These are phyloP conservation scores for Oryzias melastigma DNA, from an alignment of 2,113 vertebrate genomes.

Conservation along the genomic window DNA sequence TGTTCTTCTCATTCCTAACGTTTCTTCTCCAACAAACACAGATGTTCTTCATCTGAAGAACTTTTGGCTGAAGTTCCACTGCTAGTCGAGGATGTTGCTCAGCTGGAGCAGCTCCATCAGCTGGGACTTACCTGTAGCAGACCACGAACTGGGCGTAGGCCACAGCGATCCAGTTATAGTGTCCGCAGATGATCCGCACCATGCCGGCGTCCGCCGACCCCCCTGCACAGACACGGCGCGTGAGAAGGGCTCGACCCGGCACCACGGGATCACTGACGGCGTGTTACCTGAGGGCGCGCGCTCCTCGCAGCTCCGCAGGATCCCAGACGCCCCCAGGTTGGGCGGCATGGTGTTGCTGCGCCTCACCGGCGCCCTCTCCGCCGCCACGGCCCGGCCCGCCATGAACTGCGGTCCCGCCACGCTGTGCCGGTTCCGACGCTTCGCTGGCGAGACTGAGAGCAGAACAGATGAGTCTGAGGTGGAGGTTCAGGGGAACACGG, in stretches of 20 bases:
- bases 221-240: slow-evolving; percentile 51
- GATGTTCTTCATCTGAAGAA: neutral
- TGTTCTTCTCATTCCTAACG: neutral
- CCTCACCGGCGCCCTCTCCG: slow-evolving; percentile 78
- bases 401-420: slow-evolving; percentile 82
- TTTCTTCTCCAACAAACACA: neutral
- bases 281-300: slow-evolving; percentile 53
- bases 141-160: slow-evolving; percentile 90
- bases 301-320: slow-evolving; percentile 82
- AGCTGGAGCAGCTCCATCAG: neutral
- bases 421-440: slow-evolving; percentile 86
- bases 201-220: slow-evolving; percentile 78
- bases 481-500: no score
- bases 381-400: slow-evolving; percentile 34
- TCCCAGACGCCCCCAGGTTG: slow-evolving; percentile 82
- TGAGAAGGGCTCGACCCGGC: neutral
- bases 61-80: neutral
- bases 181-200: slow-evolving; percentile 88
- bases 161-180: slow-evolving; percentile 93
- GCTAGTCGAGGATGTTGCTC: no score
- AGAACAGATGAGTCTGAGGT: neutral
- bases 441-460: slow-evolving; percentile 81
- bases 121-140: slow-evolving; percentile 82
- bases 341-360: slow-evolving; percentile 92
- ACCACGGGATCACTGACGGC: neutral